Percentiles rank a stretch among this genome's conserved stretches.
Evolutionary conservation across 2,113 vertebrate genomes (phyloP).

Genomic region (Xenopus laevis): DNA sequence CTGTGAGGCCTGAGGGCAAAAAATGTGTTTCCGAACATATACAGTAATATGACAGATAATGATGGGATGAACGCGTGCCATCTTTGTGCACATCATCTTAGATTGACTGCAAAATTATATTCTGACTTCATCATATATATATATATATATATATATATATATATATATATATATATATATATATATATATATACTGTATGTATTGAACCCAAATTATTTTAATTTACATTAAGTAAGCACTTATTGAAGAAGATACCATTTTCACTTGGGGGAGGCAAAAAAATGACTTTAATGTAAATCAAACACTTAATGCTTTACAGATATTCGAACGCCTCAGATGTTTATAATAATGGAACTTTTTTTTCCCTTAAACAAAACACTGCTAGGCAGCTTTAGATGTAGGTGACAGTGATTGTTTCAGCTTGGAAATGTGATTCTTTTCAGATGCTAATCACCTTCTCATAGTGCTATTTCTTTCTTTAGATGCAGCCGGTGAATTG

Average conservation of each 20-base stretch:
- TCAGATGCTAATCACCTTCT: constrained; percentile 79
- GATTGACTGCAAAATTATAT: constrained; percentile 47
- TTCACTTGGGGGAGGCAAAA: constrained; percentile 66
- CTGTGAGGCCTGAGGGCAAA: no score
- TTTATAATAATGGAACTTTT: constrained; percentile 74
- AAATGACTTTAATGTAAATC: constrained; percentile 75
- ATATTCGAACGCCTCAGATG: constrained; percentile 68
- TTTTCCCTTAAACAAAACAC: constrained; percentile 58
- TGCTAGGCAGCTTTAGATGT: constrained; percentile 65
- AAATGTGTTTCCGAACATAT: no score
- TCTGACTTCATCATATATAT: constrained; percentile 66
- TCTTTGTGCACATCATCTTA: no score
- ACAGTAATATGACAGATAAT: no score
- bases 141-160: constrained; percentile 18
- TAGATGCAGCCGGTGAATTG: constrained; percentile 71
- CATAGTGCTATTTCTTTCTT: constrained; percentile 68
- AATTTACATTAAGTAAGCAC: constrained; percentile 69
- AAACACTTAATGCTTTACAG: constrained; percentile 73
- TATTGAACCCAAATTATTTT: constrained; percentile 72
- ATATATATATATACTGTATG: no score
- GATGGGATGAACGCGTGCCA: no score
- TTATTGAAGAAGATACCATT: constrained; percentile 64
- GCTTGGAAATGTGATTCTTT: constrained; percentile 69
- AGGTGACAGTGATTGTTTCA: constrained; percentile 75
- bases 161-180: constrained; percentile 55